Percentiles rank a stretch among this genome's conserved stretches.
Conservation (phyloP, 2,888 invertebrate genomes). For the Laspeyria flexula region DNA sequence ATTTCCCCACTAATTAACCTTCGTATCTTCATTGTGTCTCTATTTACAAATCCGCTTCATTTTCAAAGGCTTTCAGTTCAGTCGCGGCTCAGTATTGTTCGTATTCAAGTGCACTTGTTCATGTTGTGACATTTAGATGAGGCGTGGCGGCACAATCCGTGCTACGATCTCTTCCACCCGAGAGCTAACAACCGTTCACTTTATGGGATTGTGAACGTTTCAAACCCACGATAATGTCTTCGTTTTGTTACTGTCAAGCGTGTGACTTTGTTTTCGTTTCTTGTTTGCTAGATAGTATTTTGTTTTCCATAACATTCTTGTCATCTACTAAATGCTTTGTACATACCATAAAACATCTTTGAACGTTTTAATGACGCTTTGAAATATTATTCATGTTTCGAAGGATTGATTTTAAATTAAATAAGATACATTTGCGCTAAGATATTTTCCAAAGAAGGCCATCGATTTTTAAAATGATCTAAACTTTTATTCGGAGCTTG, state of each 20-base stretch:
- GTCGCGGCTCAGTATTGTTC: not conserved
- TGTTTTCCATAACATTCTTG: too few relatives aligned
- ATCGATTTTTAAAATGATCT: too few relatives aligned
- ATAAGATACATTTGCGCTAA: too few relatives aligned
- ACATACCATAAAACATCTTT: too few relatives aligned
- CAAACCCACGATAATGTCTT: not conserved
- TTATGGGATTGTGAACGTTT: not conserved
- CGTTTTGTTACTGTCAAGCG: not conserved
- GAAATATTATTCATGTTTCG: too few relatives aligned
- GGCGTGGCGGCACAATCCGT: not conserved
- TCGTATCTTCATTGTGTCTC: not conserved
- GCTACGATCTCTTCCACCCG: not conserved
- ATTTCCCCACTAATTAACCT: not conserved
- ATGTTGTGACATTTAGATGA: not conserved
- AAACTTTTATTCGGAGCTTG: too few relatives aligned
- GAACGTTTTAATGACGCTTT: too few relatives aligned
- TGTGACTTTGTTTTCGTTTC: too few relatives aligned
- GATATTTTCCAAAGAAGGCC: too few relatives aligned
- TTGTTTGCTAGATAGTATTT: too few relatives aligned
- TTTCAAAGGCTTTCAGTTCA: not conserved
- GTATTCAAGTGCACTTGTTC: not conserved
- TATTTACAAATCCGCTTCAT: not conserved
- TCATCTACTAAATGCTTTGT: too few relatives aligned
- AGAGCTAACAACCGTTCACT: not conserved
- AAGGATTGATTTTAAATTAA: too few relatives aligned